Evolutionary conservation across 2,113 vertebrate species (phyloP).

Genomic region (Nothocercus nigrocapillus): DNA sequence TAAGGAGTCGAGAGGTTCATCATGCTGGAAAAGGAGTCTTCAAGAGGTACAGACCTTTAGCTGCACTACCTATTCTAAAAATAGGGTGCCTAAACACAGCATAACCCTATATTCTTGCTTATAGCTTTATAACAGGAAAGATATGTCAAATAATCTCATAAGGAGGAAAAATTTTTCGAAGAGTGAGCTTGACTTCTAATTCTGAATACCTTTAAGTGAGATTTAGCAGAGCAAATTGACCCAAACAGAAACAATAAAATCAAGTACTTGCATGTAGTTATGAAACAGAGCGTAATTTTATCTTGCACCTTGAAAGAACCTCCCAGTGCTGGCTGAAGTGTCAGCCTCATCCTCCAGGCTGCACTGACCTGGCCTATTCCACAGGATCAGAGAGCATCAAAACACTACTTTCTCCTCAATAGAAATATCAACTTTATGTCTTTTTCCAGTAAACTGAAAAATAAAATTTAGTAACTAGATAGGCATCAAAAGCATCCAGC

Average conservation of each 20-base stretch:
- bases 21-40: background rate
- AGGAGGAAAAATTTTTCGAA: background rate
- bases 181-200: background rate
- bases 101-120: background rate
- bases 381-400: accelerated
- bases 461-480: background rate
- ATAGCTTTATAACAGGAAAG: background rate
- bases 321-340: background rate
- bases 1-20: background rate
- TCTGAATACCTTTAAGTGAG: background rate
- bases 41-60: accelerated
- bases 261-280: background rate
- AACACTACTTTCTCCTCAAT: accelerated
- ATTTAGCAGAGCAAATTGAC: background rate
- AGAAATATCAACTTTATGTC: accelerated
- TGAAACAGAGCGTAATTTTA: accelerated
- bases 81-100: background rate
- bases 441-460: no score
- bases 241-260: background rate
- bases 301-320: no score
- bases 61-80: background rate
- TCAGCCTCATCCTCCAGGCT: background rate
- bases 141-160: background rate
- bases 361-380: accelerated
- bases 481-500: accelerated